These are phyloP conservation scores for Tupiocoris notatus DNA, from an alignment of 2,888 invertebrate genomes.

Conservation along the genomic window DNA sequence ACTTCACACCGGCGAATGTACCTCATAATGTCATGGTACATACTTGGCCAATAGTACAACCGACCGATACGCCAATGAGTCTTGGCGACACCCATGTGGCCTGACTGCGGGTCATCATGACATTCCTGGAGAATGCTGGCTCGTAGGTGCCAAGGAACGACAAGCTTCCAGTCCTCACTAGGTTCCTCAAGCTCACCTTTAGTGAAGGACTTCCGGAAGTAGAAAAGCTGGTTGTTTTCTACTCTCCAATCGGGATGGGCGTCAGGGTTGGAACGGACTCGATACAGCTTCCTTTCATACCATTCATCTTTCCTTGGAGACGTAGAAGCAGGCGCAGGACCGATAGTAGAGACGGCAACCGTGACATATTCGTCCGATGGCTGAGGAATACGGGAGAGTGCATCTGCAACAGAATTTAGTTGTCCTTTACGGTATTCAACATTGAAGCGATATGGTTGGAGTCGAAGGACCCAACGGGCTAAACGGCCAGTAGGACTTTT, in stretches of 20 bases:
- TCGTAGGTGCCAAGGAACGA: conserved; percentile 30
- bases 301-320: conserved; percentile 20
- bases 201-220: too few relatives aligned
- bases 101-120: conserved; percentile 38
- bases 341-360: not conserved
- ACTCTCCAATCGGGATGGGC: conserved; percentile 17
- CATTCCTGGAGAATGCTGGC: conserved; percentile 22
- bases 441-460: conserved; percentile 47
- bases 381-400: conserved; percentile 4
- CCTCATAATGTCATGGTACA: conserved; percentile 32
- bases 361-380: too few relatives aligned
- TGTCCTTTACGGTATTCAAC: too few relatives aligned
- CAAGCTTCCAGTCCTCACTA: too few relatives aligned
- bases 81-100: conserved; percentile 42
- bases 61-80: conserved; percentile 33
- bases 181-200: too few relatives aligned
- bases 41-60: conserved; percentile 32
- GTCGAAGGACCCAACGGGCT: conserved; percentile 48
- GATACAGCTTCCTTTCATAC: conserved; percentile 15
- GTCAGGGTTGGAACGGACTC: too few relatives aligned
- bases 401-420: conserved; percentile 18
- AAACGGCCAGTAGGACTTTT: conserved; percentile 49
- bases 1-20: conserved; percentile 9
- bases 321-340: not conserved
- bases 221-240: too few relatives aligned